phyloP scores from a whole-genome alignment of 2,888 invertebrate genomes.

The Thymelicus sylvestris region DNA sequence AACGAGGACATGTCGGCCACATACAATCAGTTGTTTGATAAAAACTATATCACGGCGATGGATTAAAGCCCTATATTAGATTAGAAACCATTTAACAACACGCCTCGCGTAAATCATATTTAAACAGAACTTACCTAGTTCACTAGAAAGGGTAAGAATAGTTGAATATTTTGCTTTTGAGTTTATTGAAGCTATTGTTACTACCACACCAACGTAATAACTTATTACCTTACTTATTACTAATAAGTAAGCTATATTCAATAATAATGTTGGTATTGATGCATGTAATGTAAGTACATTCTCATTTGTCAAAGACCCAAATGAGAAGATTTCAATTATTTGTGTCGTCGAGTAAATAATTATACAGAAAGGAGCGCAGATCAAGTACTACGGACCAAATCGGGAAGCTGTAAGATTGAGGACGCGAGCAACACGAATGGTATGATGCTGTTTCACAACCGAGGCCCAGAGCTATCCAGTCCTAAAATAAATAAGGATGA shows the following conservation, averaged over 20 bases:
- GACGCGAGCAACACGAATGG: constrained; percentile 2
- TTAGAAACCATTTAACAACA: constrained; percentile 11
- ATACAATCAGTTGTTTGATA: background rate
- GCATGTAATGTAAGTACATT: too few relatives aligned
- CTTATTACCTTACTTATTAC: too few relatives aligned
- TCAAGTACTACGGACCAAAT: constrained; percentile 3
- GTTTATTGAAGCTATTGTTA: too few relatives aligned
- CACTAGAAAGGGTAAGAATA: background rate
- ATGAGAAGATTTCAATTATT: too few relatives aligned
- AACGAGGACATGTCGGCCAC: background rate
- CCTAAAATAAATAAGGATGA: constrained; percentile 16
- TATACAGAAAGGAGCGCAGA: background rate
- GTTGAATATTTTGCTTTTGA: too few relatives aligned
- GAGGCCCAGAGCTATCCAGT: background rate
- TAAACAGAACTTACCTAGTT: background rate
- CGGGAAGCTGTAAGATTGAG: constrained; percentile 1
- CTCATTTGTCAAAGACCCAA: too few relatives aligned
- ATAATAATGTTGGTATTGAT: too few relatives aligned
- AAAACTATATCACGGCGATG: constrained; percentile 1
- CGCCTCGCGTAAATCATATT: constrained; percentile 1
- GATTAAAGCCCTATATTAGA: constrained; percentile 11
- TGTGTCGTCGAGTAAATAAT: too few relatives aligned
- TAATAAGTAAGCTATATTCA: too few relatives aligned
- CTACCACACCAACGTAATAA: too few relatives aligned
- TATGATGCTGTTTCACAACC: constrained; percentile 11